phyloP scores from a whole-genome alignment of 1,140 invertebrate species.

The Pectinophora gossypiella region DNA sequence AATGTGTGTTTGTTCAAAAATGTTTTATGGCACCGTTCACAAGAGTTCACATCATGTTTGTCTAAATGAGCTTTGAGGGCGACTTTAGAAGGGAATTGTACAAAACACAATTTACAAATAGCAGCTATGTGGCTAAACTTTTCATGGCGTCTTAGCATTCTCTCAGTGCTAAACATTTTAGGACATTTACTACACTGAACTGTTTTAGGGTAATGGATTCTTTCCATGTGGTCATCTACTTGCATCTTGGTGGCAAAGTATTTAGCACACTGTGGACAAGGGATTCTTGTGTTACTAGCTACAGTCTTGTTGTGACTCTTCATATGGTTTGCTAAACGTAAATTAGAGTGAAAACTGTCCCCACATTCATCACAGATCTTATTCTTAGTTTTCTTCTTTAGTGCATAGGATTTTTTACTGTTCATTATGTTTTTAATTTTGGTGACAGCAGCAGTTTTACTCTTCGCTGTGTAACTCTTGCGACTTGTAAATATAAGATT shows the following conservation, averaged over 20 bases:
- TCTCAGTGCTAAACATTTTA: constrained; percentile 48
- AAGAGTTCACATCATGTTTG: constrained; percentile 36
- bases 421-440: constrained; percentile 40
- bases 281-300: constrained; percentile 4
- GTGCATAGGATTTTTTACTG: constrained; percentile 24
- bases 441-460: constrained; percentile 27
- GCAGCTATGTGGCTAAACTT: constrained; percentile 33
- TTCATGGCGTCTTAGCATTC: constrained; percentile 39
- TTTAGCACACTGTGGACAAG: constrained; percentile 41
- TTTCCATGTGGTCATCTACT: constrained; percentile 40
- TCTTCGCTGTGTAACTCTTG: constrained; percentile 20
- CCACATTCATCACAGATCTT: constrained; percentile 38
- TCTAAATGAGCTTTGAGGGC: constrained; percentile 36
- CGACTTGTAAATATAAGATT: constrained; percentile 35
- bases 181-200: constrained; percentile 41
- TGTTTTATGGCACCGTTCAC: constrained; percentile 33
- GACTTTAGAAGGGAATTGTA: constrained; percentile 41
- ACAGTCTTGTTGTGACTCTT: constrained; percentile 30
- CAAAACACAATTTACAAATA: constrained; percentile 42
- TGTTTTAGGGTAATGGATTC: constrained; percentile 45
- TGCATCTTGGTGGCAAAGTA: constrained; percentile 31
- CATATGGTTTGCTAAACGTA: constrained; percentile 30
- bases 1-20: constrained; percentile 35
- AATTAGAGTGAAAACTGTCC: constrained; percentile 25
- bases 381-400: constrained; percentile 19